Conservation (phyloP, 2,113 vertebrate genomes). For the Zeus faber region DNA sequence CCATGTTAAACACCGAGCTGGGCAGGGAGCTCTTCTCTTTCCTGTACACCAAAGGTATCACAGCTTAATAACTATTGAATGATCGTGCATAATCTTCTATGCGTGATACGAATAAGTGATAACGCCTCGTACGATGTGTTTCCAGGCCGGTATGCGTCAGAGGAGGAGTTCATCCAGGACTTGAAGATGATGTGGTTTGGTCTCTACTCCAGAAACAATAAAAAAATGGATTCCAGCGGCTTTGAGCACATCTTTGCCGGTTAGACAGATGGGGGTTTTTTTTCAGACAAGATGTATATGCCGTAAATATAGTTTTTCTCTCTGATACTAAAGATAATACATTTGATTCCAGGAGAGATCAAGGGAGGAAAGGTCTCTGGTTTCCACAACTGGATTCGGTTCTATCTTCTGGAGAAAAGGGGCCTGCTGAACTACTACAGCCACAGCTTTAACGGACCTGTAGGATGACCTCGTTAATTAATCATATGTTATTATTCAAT, state of each 20-base stretch:
- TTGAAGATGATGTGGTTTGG: constrained; percentile 96
- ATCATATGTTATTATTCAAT: no score
- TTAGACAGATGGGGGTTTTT: constrained; percentile 36
- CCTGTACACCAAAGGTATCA: constrained; percentile 80
- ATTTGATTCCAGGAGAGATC: constrained; percentile 80
- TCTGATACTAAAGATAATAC: neutral
- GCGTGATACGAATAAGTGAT: no score
- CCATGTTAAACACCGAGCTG: constrained; percentile 81
- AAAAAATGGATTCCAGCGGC: constrained; percentile 83
- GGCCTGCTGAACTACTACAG: constrained; percentile 87
- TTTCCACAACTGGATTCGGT: constrained; percentile 96
- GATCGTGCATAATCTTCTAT: no score
- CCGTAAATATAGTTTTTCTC: neutral
- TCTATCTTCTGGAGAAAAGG: constrained; percentile 87
- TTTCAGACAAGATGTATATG: neutral
- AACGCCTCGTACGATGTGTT: no score
- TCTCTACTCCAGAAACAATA: constrained; percentile 81
- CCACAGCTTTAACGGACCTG: constrained; percentile 87
- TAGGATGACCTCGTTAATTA: constrained; percentile 54
- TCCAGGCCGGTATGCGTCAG: constrained; percentile 71
- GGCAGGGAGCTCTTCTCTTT: constrained; percentile 84
- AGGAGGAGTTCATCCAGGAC: constrained; percentile 79
- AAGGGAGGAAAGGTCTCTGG: constrained; percentile 89
- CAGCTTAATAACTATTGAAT: no score
- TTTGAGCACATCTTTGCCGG: constrained; percentile 96